Base-by-base conservation (phyloP, 2,113 vertebrate species). In the Ranitomeya imitator region DNA sequence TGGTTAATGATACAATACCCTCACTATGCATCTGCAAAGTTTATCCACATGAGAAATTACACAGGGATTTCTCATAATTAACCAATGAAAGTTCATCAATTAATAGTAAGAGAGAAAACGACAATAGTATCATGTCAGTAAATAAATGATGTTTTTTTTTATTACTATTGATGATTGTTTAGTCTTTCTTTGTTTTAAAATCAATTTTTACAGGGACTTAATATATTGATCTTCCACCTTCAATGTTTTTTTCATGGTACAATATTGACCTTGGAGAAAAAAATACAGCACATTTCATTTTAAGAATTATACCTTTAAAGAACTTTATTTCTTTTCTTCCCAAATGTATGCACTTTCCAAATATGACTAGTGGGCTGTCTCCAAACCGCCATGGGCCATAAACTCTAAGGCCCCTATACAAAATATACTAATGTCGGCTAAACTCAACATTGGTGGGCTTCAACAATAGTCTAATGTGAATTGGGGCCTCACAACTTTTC, bases 191-290 rank as follows among this genome's bases (percentile, higher is more conserved):
- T 61, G 67, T 51, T 60, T 59, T 13, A 18, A 81, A 88, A 88
- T 88, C 86, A 88, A 83, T 88, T 73, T 26, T 74, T 83, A 82
- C 61, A 74, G 67, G 79, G 57, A 69, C 52, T 74, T 83, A 88
- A 73, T 88, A 82, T 21, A 61, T 74, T 59, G 15, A 13, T 82
- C 31, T n/a, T 73, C n/a, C 54, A 87, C 86, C 63, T 87, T 69
- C 61, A 60, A 14, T 45, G 63, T 69, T 71, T 71, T 69, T 67
- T 12, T 79, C 78, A 79, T 79, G 7, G 55, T 6, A 31, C 31
- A 10, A 82, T 65, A 19, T 52, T 83, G 37, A 67, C 61, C 37
- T 83, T 69, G 45, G 13, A 7, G 67, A 13, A 23, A 80, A 3
- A 80, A 80, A 45, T 45, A 5, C 37, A 45, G 1, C 23, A 18